phyloP scores from a whole-genome alignment of 2,797 vertebrate species.

The Anisognathus igniventris region DNA sequence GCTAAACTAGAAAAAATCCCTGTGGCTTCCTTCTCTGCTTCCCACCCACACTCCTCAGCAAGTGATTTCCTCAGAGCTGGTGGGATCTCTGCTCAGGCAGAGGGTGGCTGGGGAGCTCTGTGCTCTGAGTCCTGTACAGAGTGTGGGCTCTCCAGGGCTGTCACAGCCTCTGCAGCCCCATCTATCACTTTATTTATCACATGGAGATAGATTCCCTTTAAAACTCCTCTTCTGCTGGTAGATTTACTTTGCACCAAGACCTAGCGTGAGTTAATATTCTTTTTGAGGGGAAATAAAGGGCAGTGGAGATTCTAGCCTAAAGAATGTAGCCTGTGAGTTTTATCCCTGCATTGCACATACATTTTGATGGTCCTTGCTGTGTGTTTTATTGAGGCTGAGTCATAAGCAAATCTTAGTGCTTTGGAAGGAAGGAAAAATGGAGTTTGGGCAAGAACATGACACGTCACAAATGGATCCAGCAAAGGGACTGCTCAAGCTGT shows the following conservation, averaged over 20 bases:
- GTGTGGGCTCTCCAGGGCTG: not conserved
- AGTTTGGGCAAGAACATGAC: not conserved
- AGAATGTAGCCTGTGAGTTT: not conserved
- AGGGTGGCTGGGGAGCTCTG: not conserved
- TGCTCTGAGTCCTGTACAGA: not conserved
- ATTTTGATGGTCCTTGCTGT: slow-evolving; percentile 25
- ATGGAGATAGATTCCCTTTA: not conserved
- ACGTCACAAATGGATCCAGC: not conserved
- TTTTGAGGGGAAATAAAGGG: not conserved
- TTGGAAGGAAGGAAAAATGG: slow-evolving; percentile 16
- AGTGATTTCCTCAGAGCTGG: not conserved
- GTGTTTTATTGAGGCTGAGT: slow-evolving; percentile 54
- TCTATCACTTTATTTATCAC: not conserved
- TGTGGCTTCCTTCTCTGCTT: not conserved
- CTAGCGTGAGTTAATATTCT: not conserved
- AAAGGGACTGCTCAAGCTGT: slow-evolving; percentile 16
- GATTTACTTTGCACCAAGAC: not conserved
- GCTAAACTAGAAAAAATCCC: not conserved
- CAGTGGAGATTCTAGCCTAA: not conserved
- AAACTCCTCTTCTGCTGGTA: not conserved
- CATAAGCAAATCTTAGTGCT: slow-evolving; percentile 21
- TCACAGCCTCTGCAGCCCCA: not conserved
- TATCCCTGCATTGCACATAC: not conserved
- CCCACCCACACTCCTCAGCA: not conserved
- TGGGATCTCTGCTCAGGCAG: not conserved